These are phyloP conservation scores for Thecophora atra DNA, from an alignment of 2,888 invertebrate species.

Conservation along the genomic window DNA sequence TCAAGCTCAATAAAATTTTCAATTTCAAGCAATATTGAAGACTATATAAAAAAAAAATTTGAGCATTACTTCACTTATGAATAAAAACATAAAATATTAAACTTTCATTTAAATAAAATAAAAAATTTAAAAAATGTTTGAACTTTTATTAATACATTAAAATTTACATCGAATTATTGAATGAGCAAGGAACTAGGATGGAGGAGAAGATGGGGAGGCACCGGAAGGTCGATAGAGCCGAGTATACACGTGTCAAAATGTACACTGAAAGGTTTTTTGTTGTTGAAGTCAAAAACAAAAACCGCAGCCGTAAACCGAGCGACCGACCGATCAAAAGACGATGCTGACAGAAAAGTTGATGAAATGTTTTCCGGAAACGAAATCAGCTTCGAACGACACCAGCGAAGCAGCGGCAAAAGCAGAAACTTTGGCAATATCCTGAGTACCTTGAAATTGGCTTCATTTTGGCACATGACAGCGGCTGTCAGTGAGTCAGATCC, in stretches of 20 bases:
- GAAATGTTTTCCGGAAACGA: constrained; percentile 10
- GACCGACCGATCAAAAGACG: background rate
- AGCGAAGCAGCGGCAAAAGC: background rate
- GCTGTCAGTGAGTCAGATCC: background rate
- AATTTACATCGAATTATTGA: too few relatives aligned
- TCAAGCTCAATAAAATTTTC: too few relatives aligned
- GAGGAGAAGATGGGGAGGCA: background rate
- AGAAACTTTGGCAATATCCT: constrained; percentile 26
- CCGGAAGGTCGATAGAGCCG: background rate
- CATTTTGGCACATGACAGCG: constrained; percentile 17
- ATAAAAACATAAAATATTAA: too few relatives aligned
- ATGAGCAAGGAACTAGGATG: background rate
- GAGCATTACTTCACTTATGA: too few relatives aligned
- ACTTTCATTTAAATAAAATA: too few relatives aligned
- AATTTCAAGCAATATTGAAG: too few relatives aligned
- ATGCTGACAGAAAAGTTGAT: constrained; percentile 5
- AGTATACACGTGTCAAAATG: too few relatives aligned
- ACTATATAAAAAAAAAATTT: too few relatives aligned
- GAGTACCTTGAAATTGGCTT: constrained; percentile 9
- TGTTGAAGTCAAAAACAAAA: background rate
- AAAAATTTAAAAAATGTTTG: too few relatives aligned
- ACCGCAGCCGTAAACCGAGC: background rate
- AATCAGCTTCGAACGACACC: constrained; percentile 5
- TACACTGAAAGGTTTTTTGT: too few relatives aligned
- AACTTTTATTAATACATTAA: too few relatives aligned